Base-by-base conservation (phyloP, 1,140 invertebrate species). In the Hylaeus volcanicus region DNA sequence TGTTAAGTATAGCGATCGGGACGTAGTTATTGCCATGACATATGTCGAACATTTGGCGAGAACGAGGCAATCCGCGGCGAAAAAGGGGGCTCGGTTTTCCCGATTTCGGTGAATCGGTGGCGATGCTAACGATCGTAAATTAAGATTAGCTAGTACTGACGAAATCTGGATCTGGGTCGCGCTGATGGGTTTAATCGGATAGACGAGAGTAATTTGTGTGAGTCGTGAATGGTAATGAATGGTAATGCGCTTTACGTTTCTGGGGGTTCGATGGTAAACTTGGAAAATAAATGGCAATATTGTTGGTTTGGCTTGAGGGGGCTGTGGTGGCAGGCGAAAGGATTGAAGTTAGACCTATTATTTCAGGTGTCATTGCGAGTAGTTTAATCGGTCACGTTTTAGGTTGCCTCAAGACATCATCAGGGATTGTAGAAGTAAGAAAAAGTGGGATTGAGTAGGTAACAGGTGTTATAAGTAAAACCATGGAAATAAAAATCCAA, bases 31-130 rank as follows among this genome's bases (percentile, higher is more conserved):
- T 87, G 65, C 60, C 41, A 58, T 58, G 61, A 69, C 86, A 88
- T 88, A 88, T 88, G 86, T 85, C 76, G 60, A 51, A 75, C 76
- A 76, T 87, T 81, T 86, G 63, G 41, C 26, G 58, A 41, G 26
- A 45, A 61, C 26, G n/a, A 61, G 71, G 9, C 51, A n/a, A 61
- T 72, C 6, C 41, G 39, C 3, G 45, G 48, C 58, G 58, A 45
- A 39, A 12, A 14, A 37, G 43, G 9, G 63, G 39, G 58, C 43
- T 45, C 43, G 58, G 39, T 26, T 86, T 86, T 55, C 71, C 83
- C 48, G 60, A 81, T 87, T 88, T 80, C 66, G 73, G 70, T 69
- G 64, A 85, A 85, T 77, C 72, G 43, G 8, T 63, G 2, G 12
- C 3, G 43, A 39, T 80, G 51, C 63, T 75, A 63, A 65, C 43